These are phyloP conservation scores for Alca torda DNA, from an alignment of 2,797 vertebrate genomes.

Conservation along the genomic window DNA sequence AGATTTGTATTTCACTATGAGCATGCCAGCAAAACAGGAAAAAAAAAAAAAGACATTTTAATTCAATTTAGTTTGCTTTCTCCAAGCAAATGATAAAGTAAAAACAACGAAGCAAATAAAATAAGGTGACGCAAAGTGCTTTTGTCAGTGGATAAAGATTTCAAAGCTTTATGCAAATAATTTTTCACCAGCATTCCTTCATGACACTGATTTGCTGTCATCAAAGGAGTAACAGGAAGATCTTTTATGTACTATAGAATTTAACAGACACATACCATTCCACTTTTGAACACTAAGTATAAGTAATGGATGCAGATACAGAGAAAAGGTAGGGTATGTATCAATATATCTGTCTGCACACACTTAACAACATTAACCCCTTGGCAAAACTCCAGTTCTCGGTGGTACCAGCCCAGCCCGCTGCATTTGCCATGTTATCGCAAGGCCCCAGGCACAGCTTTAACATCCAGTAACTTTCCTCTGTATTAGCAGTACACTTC, in stretches of 20 bases:
- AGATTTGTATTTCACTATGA: not conserved
- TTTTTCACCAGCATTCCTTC: not conserved
- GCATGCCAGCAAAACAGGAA: not conserved
- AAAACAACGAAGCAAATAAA: conserved; percentile 24
- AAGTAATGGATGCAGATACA: not conserved
- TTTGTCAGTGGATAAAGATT: conserved; percentile 11
- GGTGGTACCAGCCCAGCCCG: not conserved
- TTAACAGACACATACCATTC: not conserved
- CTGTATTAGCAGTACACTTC: not conserved
- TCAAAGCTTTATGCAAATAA: conserved; percentile 19
- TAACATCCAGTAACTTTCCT: not conserved
- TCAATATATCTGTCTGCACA: not conserved
- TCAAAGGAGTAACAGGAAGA: not conserved
- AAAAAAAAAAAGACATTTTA: not conserved
- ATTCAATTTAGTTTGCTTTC: not conserved
- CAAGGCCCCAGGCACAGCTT: not conserved
- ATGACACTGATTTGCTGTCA: not conserved
- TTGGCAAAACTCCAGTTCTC: not conserved
- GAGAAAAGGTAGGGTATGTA: not conserved
- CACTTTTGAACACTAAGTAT: not conserved
- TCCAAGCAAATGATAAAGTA: not conserved
- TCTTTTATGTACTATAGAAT: not conserved
- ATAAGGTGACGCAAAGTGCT: not conserved
- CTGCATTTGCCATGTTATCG: not conserved
- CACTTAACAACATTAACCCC: not conserved